Evolutionary conservation across 2,797 vertebrate species (phyloP), one percentile per base, ranked within the genome.

Genomic region (Bovichtus variegatus): DNA sequence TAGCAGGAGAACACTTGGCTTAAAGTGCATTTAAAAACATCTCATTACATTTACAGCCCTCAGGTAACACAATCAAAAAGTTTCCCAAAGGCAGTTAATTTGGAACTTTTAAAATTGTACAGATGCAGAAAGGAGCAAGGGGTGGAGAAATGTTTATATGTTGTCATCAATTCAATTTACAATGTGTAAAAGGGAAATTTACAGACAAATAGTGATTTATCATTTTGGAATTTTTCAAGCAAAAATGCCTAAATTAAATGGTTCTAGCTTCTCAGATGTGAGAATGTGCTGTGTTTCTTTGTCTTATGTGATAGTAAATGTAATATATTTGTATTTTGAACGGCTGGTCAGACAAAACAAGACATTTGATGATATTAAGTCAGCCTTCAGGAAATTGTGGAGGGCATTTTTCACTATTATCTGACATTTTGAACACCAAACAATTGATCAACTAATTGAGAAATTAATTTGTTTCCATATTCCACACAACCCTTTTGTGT

Each of bases 61-160:
- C 62, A 76, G 57, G 61, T 25, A 66, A 62, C 50, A 51, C 40
- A 46, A 54, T 34, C 69, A 31, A 38, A 29, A 54, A 55, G 38
- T 2, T 6, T 29, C 34, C 34, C 2, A 0, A 8, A 25, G 50
- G 21, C n/a, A n/a, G n/a, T n/a, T n/a, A n/a, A n/a, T n/a, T n/a
- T n/a, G n/a, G n/a, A n/a, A n/a, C n/a, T n/a, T n/a, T n/a, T n/a
- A n/a, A n/a, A n/a, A 31, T n/a, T 31, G 23, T n/a, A 19, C 10
- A 16, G 23, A 47, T 47, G 49, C 49, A 40, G 19, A 23, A 31
- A 15, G 31, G 19, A 16, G n/a, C 23, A 19, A 44, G 5, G 21
- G 25, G 10, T 60, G 27, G 34, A 13, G 9, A 15, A 46, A 13
- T 31, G 25, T 18, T 62, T n/a, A 38, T 61, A 44, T 51, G n/a